Evolutionary conservation across 2,113 vertebrate genomes (phyloP), one percentile per base, ranked within the genome.

Genomic region (Sylvia atricapilla): DNA sequence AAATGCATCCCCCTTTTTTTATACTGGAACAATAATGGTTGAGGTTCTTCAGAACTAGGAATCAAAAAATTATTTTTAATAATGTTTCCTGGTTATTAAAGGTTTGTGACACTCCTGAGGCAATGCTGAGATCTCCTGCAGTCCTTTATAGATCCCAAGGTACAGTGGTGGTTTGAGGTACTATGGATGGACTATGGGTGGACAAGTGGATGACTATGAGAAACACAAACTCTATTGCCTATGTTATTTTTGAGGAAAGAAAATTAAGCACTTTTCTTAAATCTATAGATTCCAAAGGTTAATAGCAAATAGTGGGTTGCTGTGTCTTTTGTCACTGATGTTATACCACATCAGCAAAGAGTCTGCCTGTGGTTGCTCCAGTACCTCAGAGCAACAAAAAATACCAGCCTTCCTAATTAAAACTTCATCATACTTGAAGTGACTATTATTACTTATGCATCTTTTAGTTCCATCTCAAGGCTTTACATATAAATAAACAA

Each of bases 361-460:
- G 12, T 53, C 46, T 74, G 55, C 25, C n/a, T 0, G 0, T 63
- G 9, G 35, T 33, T 85, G 30, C 12, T 84, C 35, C 41, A 60
- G 4, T 79, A 30, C 33, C 30, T 76, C 20, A 73, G 24, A 89
- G 39, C 47, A 59, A 47, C 8, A 39, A 12, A 47, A 37, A 90
- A 43, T 59, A 28, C 30, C 13, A 64, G 35, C 19, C 28, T 75
- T 72, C 75, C 70, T 72, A 46, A 63, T 39, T 76, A 83, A 92
- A 68, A 17, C 5, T 73, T 4, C 0, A 9, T 60, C 30, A 44
- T 52, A 24, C 21, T 74, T 82, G 7, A 68, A 85, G 79, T 68
- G 0, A 10, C 11, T 8, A 6, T 25, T 60, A 37, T 1, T 60
- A 43, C 9, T 87, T 91, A 52, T 6, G 13, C 9, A 37, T 41